Evolutionary conservation across 2,113 vertebrate genomes (phyloP).

Genomic region (Melanerpes aurifrons): DNA sequence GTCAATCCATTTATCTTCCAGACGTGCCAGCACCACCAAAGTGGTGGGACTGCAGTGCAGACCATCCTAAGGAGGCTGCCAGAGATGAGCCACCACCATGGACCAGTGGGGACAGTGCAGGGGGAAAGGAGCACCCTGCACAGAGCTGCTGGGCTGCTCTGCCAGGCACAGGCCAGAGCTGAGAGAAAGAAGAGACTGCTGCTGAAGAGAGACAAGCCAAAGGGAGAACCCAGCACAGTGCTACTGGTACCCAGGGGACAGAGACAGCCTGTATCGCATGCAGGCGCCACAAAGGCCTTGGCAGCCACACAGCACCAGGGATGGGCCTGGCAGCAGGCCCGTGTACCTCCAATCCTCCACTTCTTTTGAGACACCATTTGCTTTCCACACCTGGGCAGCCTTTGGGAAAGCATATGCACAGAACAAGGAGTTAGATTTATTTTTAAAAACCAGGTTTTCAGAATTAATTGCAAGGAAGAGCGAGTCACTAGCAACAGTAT

Average conservation of each 20-base stretch:
- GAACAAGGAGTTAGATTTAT: not conserved
- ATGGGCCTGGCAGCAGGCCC: not conserved
- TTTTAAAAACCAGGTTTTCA: not conserved
- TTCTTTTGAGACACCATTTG: not conserved
- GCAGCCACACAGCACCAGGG: not conserved
- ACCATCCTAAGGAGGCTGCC: not conserved
- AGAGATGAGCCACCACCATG: not conserved
- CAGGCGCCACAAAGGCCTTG: not conserved
- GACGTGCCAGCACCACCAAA: not conserved
- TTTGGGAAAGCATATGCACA: not conserved
- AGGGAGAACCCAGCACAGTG: not conserved
- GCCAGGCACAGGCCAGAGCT: not conserved
- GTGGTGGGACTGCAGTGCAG: accelerated
- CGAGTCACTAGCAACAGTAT: not conserved
- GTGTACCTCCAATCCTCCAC: not conserved
- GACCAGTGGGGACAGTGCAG: too few relatives aligned
- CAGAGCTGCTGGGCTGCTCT: not conserved
- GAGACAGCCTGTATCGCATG: not conserved
- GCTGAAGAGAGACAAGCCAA: not conserved
- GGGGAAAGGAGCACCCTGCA: not conserved
- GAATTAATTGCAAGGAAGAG: not conserved
- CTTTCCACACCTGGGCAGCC: not conserved
- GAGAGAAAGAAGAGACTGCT: not conserved
- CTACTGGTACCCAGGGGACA: not conserved
- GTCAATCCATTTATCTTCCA: not conserved